Percentiles rank a stretch among this genome's conserved stretches.
Evolutionary conservation across 2,113 vertebrate genomes (phyloP).

Genomic region (Panthera uncia): DNA sequence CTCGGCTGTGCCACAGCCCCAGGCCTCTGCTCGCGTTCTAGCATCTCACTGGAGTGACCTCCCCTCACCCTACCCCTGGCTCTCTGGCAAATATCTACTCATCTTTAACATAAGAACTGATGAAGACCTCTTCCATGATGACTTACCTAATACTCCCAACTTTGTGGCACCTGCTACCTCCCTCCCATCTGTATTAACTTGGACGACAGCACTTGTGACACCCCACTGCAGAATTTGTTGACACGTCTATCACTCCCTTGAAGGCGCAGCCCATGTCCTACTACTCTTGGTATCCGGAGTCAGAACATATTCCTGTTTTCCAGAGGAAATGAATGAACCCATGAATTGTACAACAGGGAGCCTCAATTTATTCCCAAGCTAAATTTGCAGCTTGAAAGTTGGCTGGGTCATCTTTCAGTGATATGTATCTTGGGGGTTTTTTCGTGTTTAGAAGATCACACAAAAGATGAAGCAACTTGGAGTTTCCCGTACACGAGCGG

Average conservation of each 20-base stretch:
- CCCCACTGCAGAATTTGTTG: not conserved
- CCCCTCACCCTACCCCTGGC: accelerated
- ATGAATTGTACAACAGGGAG: not conserved
- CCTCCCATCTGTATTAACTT: not conserved
- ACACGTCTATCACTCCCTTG: not conserved
- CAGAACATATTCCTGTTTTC: not conserved
- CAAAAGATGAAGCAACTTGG: not conserved
- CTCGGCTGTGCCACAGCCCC: not conserved
- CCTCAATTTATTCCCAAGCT: not conserved
- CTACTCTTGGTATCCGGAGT: not conserved
- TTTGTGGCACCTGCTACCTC: not conserved
- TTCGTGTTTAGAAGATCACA: not conserved
- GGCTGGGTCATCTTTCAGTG: not conserved
- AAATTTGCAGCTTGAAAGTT: not conserved
- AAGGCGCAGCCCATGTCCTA: not conserved
- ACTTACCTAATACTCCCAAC: not conserved
- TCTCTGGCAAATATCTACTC: not conserved
- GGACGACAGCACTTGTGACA: not conserved
- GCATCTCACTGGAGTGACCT: not conserved
- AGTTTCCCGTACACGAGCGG: not conserved
- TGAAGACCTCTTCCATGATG: not conserved
- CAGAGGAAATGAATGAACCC: not conserved
- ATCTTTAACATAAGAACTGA: not conserved
- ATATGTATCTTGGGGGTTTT: not conserved
- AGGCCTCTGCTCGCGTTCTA: not conserved